Base-by-base conservation (phyloP, 2,113 vertebrate species). In the Epinephelus cyanopodus region DNA sequence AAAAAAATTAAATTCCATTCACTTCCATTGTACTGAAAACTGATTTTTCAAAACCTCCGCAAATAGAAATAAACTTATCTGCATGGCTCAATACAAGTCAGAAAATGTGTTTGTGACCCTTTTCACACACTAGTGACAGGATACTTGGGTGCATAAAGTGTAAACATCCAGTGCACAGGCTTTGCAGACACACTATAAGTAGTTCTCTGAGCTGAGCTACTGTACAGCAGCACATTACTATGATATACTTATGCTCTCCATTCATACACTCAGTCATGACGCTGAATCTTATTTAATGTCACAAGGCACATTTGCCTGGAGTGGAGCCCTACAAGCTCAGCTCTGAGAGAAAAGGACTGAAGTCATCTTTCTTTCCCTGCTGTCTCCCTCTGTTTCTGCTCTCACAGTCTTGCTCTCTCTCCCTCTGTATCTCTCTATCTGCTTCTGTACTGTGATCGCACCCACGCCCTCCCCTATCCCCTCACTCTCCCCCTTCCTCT, bases 251-350 rank as follows among this genome's bases (percentile, higher is more conserved):
- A 53, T 69, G 73, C 75, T 80, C 83, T 79, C 85, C 83, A 82
- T 82, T 91, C 90, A 86, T 64, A 80, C 86, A 64, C 85, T 86
- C 61, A 15, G 81, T 87, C 81, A 81, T 73, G 71, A 87, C 65
- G 70, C 69, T 77, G 91, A 81, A 68, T 92, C 86, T 88, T 76
- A 86, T 90, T 91, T 87, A 90, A 87, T 75, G 91, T 90, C 83
- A 82, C 33, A 12, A 84, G 87, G 65, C 87, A 82, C 77, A 77
- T 92, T 90, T 77, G 87, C 87, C 81, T 89, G 53, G 66, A 89
- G 87, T 83, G 78, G 72, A 82, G 83, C 25, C 69, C 72, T 74
- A 81, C 84, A 63, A 88, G 80, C 87, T 77, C 21, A 18, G 85
- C 83, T 84, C 33, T 3, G 15, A 79, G 73, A 87, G 75, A 50